Evolutionary conservation across 2,797 vertebrate genomes (phyloP), one percentile per base, ranked within the genome.

Genomic region (Remorina albescens): DNA sequence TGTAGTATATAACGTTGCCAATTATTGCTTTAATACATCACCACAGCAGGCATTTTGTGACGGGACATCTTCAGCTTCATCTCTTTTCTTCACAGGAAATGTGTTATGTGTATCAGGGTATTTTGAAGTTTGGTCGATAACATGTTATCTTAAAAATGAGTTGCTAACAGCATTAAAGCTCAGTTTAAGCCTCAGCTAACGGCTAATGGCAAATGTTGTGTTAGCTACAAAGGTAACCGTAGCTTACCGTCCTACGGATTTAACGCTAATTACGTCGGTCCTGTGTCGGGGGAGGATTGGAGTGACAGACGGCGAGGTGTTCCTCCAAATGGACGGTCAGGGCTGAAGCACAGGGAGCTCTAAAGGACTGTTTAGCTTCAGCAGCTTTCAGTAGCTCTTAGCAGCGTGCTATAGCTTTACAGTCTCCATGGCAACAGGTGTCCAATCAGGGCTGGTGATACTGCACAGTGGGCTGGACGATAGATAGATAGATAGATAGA

Each of bases 361-460:
- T 42, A 50, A 58, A 50, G 7, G 39, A 18, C 50, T 12, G 23
- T 26, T 15, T 18, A 23, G 41, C 32, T 47, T 18, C 44, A 34
- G 46, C 30, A 41, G n/a, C 12, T 64, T 32, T 18, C 44, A 34
- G 46, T 26, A 41, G n/a, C 12, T 64, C 26, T 49, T 25, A 63
- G 42, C 49, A 57, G 13, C 63, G 56, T 56, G 51, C 63, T 50
- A 32, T 58, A 37, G 19, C 49, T 54, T 3, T 32, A 46, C 25
- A 5, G 61, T 71, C 51, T 5, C 15, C 71, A 55, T 67, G 54
- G 67, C 73, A 81, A 84, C 81, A 71, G 55, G 72, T 77, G 72
- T 60, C 80, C 83, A 86, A 83, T 80, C 16, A 83, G 69, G 5
- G 63, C 61, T 9, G 46, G 54, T 19, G 70, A 69, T 72, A 61